These are phyloP conservation scores for Stylophora pistillata DNA, from an alignment of 64 coral and sea anemone species.

Conservation along the genomic window DNA sequence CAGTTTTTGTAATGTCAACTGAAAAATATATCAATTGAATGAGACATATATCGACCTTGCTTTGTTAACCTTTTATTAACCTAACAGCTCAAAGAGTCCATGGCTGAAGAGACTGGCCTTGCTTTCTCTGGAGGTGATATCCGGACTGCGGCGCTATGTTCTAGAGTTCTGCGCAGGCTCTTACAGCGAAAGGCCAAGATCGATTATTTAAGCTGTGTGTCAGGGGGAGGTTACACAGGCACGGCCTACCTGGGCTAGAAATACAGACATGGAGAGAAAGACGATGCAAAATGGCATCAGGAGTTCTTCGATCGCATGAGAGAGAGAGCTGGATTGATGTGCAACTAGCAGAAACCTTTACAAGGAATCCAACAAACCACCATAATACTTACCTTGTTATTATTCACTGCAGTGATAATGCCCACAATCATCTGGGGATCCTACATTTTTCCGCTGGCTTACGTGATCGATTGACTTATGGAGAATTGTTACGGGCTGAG, in stretches of 20 bases:
- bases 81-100: neutral
- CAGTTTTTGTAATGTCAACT: no score
- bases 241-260: constrained; percentile 79
- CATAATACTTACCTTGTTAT: neutral
- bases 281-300: constrained; percentile 59
- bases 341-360: constrained; percentile 57
- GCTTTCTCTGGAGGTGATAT: constrained; percentile 82
- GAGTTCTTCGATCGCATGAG: constrained; percentile 74
- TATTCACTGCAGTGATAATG: no score
- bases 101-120: constrained; percentile 30
- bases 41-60: no score
- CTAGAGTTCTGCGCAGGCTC: constrained; percentile 67
- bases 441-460: no score
- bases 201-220: constrained; percentile 71
- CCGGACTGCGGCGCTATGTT: constrained; percentile 70
- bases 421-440: no score
- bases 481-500: no score
- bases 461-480: no score
- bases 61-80: no score
- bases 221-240: constrained; percentile 67
- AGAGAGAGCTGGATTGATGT: constrained; percentile 8
- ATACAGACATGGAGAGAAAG: constrained; percentile 47
- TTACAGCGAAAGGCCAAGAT: constrained; percentile 34
- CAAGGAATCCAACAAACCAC: constrained; percentile 29
- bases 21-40: no score